Evolutionary conservation across 1,140 invertebrate genomes (phyloP).

Genomic region (Venturia canescens): DNA sequence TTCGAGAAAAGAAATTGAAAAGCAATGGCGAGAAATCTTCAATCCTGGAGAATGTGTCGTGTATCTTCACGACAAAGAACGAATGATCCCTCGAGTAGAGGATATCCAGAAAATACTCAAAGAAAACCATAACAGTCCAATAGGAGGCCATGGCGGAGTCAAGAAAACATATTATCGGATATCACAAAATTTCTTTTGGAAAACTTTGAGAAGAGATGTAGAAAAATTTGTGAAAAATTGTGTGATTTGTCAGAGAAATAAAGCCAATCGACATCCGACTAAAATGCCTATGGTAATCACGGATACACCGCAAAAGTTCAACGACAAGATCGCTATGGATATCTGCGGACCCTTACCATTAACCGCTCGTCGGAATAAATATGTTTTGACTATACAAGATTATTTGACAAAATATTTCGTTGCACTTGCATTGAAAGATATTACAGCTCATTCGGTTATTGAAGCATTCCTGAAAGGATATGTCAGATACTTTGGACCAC

Average conservation of each 20-base stretch:
- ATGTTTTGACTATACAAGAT: slow-evolving; percentile 49
- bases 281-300: slow-evolving; percentile 51
- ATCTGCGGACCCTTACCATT: slow-evolving; percentile 47
- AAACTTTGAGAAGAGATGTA: slow-evolving; percentile 43
- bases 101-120: slow-evolving; percentile 36
- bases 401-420: slow-evolving; percentile 39
- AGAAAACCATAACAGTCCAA: slow-evolving; percentile 41
- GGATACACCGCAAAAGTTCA: slow-evolving; percentile 36
- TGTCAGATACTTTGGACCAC: slow-evolving; percentile 48
- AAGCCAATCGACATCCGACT: slow-evolving; percentile 32
- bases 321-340: slow-evolving; percentile 49
- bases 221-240: slow-evolving; percentile 47
- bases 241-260: slow-evolving; percentile 48
- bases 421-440: slow-evolving; percentile 19
- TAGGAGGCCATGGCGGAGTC: slow-evolving; percentile 42
- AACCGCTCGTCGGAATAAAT: slow-evolving; percentile 45
- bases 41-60: neutral
- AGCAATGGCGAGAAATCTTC: slow-evolving; percentile 31
- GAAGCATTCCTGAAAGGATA: slow-evolving; percentile 11
- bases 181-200: slow-evolving; percentile 45
- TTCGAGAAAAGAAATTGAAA: slow-evolving; percentile 7
- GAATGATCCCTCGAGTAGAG: neutral
- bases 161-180: slow-evolving; percentile 46
- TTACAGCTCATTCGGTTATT: slow-evolving; percentile 28
- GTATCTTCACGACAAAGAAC: slow-evolving; percentile 22